A percentile compares a stretch with the other conserved stretches of the same genome.
phyloP scores from a whole-genome alignment of 1,140 invertebrate genomes.

The Chelonus insularis region DNA sequence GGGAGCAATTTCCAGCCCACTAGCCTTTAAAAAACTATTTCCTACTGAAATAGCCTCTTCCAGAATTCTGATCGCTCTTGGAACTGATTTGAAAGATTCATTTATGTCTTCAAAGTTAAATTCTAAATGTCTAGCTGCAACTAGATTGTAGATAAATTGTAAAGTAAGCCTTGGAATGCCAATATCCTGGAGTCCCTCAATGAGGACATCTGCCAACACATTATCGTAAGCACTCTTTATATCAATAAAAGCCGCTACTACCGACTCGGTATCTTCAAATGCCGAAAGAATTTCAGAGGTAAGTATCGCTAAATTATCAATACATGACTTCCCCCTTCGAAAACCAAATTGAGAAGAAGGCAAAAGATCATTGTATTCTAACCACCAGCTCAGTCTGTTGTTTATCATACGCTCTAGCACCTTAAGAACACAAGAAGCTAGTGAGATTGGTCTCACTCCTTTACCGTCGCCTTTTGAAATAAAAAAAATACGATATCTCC shows the following conservation, averaged over 20 bases:
- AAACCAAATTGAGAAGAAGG: conserved; percentile 21
- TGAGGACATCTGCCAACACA: conserved; percentile 14
- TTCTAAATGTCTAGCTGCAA: not conserved
- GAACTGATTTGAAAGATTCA: not conserved
- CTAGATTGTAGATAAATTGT: conserved; percentile 11
- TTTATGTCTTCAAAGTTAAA: conserved; percentile 5
- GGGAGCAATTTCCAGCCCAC: not conserved
- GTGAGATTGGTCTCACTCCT: conserved; percentile 34
- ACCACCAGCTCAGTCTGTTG: conserved; percentile 11
- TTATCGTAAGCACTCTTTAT: conserved; percentile 22
- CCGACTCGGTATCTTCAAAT: not conserved
- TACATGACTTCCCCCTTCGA: conserved; percentile 19
- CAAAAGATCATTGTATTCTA: conserved; percentile 8
- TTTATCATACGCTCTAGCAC: conserved; percentile 23
- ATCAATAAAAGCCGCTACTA: conserved; percentile 10
- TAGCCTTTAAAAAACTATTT: not conserved
- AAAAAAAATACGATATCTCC: conserved; percentile 30
- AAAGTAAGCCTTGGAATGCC: not conserved
- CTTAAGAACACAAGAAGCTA: conserved; percentile 27
- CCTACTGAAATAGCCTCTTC: not conserved
- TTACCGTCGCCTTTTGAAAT: conserved; percentile 32
- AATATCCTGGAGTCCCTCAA: conserved; percentile 1
- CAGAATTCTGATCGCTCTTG: not conserved
- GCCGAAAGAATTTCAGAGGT: conserved; percentile 3
- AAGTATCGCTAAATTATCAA: conserved; percentile 13